Evolutionary conservation across 2,797 vertebrate genomes (phyloP).

Genomic region (Melanotaenia boesemani): DNA sequence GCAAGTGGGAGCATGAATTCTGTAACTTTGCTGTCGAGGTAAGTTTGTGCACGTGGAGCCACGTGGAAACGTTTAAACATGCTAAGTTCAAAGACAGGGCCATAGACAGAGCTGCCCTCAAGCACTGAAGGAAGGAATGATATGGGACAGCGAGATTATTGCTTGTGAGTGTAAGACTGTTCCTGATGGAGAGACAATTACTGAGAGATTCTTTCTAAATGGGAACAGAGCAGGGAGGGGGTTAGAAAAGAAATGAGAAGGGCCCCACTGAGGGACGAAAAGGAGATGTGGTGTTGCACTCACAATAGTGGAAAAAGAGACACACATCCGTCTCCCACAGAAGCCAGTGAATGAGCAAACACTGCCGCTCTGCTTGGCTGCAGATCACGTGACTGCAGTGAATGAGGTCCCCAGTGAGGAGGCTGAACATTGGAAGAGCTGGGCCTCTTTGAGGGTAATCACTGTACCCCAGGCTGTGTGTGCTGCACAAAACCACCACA

Average conservation of each 20-base stretch:
- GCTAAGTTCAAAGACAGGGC: conserved; percentile 59
- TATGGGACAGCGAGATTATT: conserved; percentile 27
- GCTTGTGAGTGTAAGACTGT: conserved; percentile 21
- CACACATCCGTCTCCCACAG: conserved; percentile 66
- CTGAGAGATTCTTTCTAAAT: conserved; percentile 22
- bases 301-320: conserved; percentile 32
- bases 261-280: conserved; percentile 36
- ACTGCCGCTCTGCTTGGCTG: conserved; percentile 48
- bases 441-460: conserved; percentile 58
- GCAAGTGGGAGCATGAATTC: conserved; percentile 1
- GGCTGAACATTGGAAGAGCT: conserved; percentile 37
- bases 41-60: conserved; percentile 46
- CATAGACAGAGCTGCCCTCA: conserved; percentile 45
- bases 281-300: conserved; percentile 25
- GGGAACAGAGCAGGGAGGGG: conserved; percentile 14
- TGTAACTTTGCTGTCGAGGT: conserved; percentile 14
- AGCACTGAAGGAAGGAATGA: conserved; percentile 36
- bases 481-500: conserved; percentile 29
- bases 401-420: conserved; percentile 63
- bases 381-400: conserved; percentile 47
- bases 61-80: conserved; percentile 58
- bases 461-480: conserved; percentile 28
- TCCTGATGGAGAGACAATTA: conserved; percentile 41
- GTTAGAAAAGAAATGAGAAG: conserved; percentile 23
- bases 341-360: conserved; percentile 59